These are phyloP conservation scores for Ditylenchus dipsaci DNA, from an alignment of 1,140 invertebrate species.

Conservation along the genomic window DNA sequence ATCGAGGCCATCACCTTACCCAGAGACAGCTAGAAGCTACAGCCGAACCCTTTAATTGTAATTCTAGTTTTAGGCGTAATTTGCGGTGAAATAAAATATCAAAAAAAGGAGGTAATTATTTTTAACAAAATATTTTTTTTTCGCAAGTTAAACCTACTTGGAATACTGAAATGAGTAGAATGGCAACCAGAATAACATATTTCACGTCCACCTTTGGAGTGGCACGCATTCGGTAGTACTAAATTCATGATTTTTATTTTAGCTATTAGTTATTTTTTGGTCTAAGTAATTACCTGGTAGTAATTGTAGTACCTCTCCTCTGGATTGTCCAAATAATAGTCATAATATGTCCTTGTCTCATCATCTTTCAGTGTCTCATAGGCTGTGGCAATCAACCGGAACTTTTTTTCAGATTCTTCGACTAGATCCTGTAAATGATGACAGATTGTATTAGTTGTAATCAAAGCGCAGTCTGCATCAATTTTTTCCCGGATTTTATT, in stretches of 20 bases:
- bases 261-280: constrained; percentile 15
- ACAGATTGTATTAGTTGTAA: too few species aligned
- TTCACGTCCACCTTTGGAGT: constrained; percentile 85
- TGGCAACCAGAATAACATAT: constrained; percentile 75
- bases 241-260: constrained; percentile 68
- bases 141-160: constrained; percentile 62
- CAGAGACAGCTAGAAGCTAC: too few species aligned
- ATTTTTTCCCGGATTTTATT: not conserved
- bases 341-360: constrained; percentile 77
- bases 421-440: constrained; percentile 66
- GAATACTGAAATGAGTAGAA: constrained; percentile 76
- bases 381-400: constrained; percentile 76
- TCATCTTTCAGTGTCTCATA: constrained; percentile 82
- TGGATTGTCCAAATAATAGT: constrained; percentile 90
- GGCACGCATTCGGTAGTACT: constrained; percentile 75
- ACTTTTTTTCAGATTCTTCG: constrained; percentile 70
- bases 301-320: constrained; percentile 57
- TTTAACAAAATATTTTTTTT: constrained; percentile 2
- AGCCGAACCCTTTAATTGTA: too few species aligned
- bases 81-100: too few species aligned
- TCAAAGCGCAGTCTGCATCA: constrained; percentile 4
- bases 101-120: too few species aligned
- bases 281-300: not conserved
- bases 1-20: too few species aligned
- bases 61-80: too few species aligned